Evolutionary conservation across 2,113 vertebrate species (phyloP), one percentile per base, ranked within the genome.

Genomic region (Hippopotamus amphibius): DNA sequence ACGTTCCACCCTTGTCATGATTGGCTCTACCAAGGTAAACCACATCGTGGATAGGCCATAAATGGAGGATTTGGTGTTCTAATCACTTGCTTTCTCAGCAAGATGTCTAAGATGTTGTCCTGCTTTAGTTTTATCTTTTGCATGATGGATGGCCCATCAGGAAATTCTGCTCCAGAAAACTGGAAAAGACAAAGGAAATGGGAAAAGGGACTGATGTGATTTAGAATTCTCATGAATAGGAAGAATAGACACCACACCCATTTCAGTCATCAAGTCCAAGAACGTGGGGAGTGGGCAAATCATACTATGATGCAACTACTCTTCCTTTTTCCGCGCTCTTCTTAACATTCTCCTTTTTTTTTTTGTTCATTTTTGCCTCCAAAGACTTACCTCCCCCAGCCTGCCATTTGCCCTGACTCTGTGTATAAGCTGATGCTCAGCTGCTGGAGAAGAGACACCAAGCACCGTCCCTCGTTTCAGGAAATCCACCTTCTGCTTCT

Each of bases 381-480:
- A 33, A 97, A 99, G 99, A 99, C 98, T 5, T 99, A 99, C 97
- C 99, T 99, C 89, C 99, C 99, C 0, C 99, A 99, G 98, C 99
- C 99, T n/a, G 74, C 97, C 10, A 98, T 99, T 65, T 99, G 99
- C 96, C 99, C 99, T 1, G 99, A 99, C 33, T 96, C 98, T 65
- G 98, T 99, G 96, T 99, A 99, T 98, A 99, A 98, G 97, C 98
- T 99, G 97, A 99, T 99, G 99, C 99, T 99, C 90, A 99, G 99
- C 98, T 99, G 99, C 98, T 99, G 99, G 99, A 99, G 98, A 98
- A 99, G 99, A 97, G 99, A 99, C n/a, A 99, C 99, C 94, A 99
- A 99, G 98, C 99, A 99, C 53, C 99, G 99, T 21, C 99, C 99
- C 12, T 99, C 99, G n/a, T 99, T 99, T 98, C 99, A 99, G 97